Evolutionary conservation across 1,140 invertebrate genomes (phyloP).

Genomic region (Zaprionus tsacasi): DNA sequence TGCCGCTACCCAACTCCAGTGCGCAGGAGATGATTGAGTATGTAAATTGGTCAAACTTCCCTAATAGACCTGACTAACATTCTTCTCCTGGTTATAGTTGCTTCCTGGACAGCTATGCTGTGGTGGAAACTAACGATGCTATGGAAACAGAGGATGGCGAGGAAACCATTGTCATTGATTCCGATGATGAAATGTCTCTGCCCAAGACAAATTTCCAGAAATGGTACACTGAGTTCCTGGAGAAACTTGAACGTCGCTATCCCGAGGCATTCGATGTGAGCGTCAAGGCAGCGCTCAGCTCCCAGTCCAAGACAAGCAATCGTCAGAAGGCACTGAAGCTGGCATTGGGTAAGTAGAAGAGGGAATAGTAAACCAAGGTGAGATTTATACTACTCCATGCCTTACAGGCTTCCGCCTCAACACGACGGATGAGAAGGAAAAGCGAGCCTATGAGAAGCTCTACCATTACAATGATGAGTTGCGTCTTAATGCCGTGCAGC

Average conservation of each 20-base stretch:
- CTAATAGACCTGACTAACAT: not conserved
- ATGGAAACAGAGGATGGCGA: conserved; percentile 49
- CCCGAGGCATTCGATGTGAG: conserved; percentile 88
- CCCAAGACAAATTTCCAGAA: conserved; percentile 58
- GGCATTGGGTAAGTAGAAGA: conserved; percentile 66
- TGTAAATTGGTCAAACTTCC: conserved; percentile 15
- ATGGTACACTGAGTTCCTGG: conserved; percentile 86
- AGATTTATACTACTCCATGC: not conserved
- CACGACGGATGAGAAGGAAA: conserved; percentile 85
- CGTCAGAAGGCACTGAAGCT: conserved; percentile 66
- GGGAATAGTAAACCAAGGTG: not conserved
- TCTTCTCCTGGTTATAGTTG: conserved; percentile 72
- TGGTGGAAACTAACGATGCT: not conserved
- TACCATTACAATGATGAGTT: conserved; percentile 87
- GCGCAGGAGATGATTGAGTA: conserved; percentile 85
- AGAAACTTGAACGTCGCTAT: conserved; percentile 87
- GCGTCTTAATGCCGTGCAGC: conserved; percentile 87
- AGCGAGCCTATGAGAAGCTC: conserved; percentile 88
- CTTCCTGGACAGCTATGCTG: conserved; percentile 81
- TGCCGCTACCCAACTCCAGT: conserved; percentile 47
- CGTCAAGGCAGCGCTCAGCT: conserved; percentile 84
- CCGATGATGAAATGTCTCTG: conserved; percentile 60
- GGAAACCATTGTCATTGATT: conserved; percentile 84
- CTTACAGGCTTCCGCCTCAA: conserved; percentile 85
- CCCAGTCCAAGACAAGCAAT: conserved; percentile 46